Base-by-base conservation (phyloP, 1,140 invertebrate species). In the Penaeus indicus region DNA sequence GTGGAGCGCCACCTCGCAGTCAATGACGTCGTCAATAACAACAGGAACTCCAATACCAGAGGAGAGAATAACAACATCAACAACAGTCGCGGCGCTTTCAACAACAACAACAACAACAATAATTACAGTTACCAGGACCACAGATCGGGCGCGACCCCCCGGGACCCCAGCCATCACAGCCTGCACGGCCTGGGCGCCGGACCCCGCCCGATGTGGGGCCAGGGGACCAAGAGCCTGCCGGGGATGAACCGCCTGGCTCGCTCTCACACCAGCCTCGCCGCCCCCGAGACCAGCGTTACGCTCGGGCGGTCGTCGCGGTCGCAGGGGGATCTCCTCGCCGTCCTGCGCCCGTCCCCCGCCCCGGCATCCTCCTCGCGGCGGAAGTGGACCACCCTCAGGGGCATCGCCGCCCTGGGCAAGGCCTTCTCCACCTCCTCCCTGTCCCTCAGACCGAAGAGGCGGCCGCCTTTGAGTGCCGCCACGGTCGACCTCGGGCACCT, bases 321-420 rank as follows among this genome's bases (percentile, higher is more conserved):
- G 47, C 84, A 85, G 47, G 84, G 84, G 0, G 84, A 85, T 54
- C 47, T 85, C 21, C 42, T 85, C 7, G 61, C 19, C 69, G 38
- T 75, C 18, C 38, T 25, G 7, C 47, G 47, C 3, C 21, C 84
- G 67, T 22, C 69, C 22, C 69, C 42, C n/a, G n/a, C 47, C 18
- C 38, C 67, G 42, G 10, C 54, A 8, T 54, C 54, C 54, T 54
- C 54, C 54, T 11, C 13, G 1, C 38, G 60, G 1, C 42, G 84
- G 32, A 85, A 85, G 84, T 85, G 84, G 84, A 85, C 67, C 84
- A 85, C 84, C 27, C 16, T 85, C 8, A 27, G 67, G 19, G 84
- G 84, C 25, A 63, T 85, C 25, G 67, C 84, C 18, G 84, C 84
- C 25, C 64, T 85, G 38, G 69, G 84, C 4, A 63, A 67, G 0